phyloP scores from a whole-genome alignment of 1,140 invertebrate species.

The Drosophila ohnishii region DNA sequence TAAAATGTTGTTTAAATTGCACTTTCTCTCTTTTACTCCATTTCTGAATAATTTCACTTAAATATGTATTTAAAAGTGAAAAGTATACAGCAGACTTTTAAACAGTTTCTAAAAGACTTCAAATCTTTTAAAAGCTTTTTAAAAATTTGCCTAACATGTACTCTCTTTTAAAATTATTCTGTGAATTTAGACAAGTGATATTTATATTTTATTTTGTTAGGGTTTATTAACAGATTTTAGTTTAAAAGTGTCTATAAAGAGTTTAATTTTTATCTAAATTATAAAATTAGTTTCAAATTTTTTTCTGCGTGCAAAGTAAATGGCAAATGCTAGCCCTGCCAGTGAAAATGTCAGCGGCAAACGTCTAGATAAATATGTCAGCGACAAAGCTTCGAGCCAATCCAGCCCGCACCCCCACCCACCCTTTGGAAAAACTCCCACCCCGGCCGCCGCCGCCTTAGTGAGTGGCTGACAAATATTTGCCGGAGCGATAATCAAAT shows the following conservation, averaged over 20 bases:
- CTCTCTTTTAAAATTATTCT: background rate
- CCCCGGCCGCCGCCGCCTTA: background rate
- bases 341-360: slow-evolving; percentile 71
- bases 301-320: slow-evolving; percentile 13
- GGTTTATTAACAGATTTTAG: too few relatives aligned
- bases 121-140: background rate
- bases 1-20: background rate
- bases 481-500: slow-evolving; percentile 75
- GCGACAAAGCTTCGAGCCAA: slow-evolving; percentile 38
- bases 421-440: background rate
- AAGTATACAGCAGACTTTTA: background rate
- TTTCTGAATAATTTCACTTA: background rate
- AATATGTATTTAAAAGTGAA: background rate
- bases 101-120: background rate
- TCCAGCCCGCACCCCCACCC: slow-evolving; percentile 3
- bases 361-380: slow-evolving; percentile 80
- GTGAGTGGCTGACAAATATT: slow-evolving; percentile 66
- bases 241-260: too few relatives aligned
- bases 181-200: background rate
- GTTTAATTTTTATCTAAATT: too few relatives aligned
- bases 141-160: background rate
- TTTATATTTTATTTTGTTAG: background rate
- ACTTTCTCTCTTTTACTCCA: background rate
- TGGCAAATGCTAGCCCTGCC: slow-evolving; percentile 37
- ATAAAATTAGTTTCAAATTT: too few relatives aligned